Percentiles rank a stretch among this genome's conserved stretches.
phyloP scores from a whole-genome alignment of 1,140 invertebrate species.

The Vollenhovia emeryi region DNA sequence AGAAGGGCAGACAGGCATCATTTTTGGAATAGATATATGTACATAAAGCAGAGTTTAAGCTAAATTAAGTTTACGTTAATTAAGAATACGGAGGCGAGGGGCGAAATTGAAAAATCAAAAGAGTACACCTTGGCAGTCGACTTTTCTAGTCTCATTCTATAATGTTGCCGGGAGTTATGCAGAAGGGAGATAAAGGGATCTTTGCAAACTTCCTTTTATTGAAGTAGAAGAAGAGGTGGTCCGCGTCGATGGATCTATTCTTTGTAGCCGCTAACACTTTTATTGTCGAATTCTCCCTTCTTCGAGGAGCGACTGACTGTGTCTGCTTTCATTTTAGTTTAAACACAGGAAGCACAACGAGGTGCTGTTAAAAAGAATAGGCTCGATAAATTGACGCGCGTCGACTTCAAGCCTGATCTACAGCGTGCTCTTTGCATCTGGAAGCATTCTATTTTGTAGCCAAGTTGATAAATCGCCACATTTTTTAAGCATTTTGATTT shows the following conservation, averaged over 20 bases:
- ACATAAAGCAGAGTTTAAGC: not conserved
- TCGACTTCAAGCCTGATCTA: not conserved
- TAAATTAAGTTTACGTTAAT: slow-evolving; percentile 20
- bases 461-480: no score
- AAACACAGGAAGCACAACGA: not conserved
- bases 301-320: not conserved
- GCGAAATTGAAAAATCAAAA: not conserved
- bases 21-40: slow-evolving; percentile 7
- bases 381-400: not conserved
- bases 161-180: not conserved
- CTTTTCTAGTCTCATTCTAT: no score
- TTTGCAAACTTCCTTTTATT: slow-evolving; percentile 4
- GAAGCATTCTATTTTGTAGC: no score
- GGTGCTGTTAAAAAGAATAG: not conserved
- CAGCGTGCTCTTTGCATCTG: no score
- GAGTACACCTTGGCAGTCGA: not conserved
- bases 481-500: no score
- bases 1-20: not conserved
- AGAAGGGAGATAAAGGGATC: not conserved
- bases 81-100: not conserved
- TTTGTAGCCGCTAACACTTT: not conserved
- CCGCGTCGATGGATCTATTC: not conserved
- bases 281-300: not conserved
- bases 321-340: not conserved
- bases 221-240: not conserved